Evolutionary conservation across 2,888 invertebrate genomes (phyloP).

Genomic region (Physocephala rufipes): DNA sequence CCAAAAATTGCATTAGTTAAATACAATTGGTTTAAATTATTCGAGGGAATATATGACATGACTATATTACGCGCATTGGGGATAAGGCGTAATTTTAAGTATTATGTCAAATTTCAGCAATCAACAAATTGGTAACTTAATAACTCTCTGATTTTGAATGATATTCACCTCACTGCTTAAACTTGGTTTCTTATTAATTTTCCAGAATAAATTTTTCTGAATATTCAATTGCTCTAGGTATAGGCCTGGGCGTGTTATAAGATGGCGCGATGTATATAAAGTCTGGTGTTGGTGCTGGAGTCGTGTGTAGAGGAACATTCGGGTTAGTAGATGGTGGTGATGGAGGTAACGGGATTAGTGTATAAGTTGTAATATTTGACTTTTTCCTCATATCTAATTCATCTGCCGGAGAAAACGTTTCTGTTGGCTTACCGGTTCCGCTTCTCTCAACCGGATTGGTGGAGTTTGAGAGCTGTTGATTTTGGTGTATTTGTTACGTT

Average conservation of each 20-base stretch:
- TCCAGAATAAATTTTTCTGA: too few relatives aligned
- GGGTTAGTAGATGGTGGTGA: conserved; percentile 42
- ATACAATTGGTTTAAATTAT: too few relatives aligned
- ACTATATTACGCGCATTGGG: too few relatives aligned
- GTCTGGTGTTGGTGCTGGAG: conserved; percentile 51
- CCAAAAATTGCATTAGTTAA: too few relatives aligned
- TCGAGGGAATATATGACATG: too few relatives aligned
- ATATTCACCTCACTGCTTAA: too few relatives aligned
- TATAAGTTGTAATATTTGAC: conserved; percentile 23
- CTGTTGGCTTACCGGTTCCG: background rate
- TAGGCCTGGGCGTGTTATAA: background rate
- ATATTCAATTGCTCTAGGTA: background rate
- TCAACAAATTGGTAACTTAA: too few relatives aligned
- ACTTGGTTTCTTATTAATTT: background rate
- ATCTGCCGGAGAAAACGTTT: background rate
- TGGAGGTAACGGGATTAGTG: conserved; percentile 49
- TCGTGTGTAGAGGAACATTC: conserved; percentile 48
- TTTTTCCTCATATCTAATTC: conserved; percentile 1
- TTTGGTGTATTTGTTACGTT: background rate
- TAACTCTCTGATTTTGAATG: too few relatives aligned
- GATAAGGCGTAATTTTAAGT: too few relatives aligned
- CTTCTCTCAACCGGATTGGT: background rate
- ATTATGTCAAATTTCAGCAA: too few relatives aligned
- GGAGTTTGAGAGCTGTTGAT: background rate
- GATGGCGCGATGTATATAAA: conserved; percentile 39